A percentile compares a stretch with the other conserved stretches of the same genome.
These are phyloP conservation scores for Acleris cristana DNA, from an alignment of 2,888 invertebrate species.

Conservation along the genomic window DNA sequence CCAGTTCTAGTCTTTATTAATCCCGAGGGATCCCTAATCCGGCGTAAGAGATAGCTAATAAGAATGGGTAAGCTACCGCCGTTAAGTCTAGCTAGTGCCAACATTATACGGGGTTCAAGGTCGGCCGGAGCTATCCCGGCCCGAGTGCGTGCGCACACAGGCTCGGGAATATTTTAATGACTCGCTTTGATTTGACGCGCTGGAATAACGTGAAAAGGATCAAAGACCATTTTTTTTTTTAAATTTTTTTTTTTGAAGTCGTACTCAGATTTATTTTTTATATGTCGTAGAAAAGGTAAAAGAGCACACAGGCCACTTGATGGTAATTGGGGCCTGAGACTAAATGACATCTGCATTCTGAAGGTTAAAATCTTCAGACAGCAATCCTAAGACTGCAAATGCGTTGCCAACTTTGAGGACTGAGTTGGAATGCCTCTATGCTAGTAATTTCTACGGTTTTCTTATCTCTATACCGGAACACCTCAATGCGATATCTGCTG, in stretches of 20 bases:
- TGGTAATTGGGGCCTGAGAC: too few species aligned
- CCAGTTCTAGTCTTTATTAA: not conserved
- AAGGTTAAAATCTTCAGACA: too few species aligned
- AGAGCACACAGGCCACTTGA: too few species aligned
- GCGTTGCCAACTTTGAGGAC: too few species aligned
- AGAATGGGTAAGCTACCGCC: slow-evolving; percentile 47
- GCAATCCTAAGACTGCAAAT: too few species aligned
- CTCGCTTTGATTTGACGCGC: not conserved
- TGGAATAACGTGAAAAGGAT: not conserved
- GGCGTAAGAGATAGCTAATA: slow-evolving; percentile 37
- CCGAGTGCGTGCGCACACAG: slow-evolving; percentile 10
- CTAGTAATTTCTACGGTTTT: too few species aligned
- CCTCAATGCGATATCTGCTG: too few species aligned
- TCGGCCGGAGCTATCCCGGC: slow-evolving; percentile 45
- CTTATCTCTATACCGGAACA: too few species aligned
- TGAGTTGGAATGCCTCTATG: too few species aligned
- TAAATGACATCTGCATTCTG: too few species aligned
- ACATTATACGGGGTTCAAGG: slow-evolving; percentile 59
- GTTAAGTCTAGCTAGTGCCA: slow-evolving; percentile 52
- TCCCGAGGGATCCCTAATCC: slow-evolving; percentile 23
- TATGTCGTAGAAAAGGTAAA: too few species aligned
- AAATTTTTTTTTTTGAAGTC: not conserved
- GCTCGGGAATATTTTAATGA: slow-evolving; percentile 13
- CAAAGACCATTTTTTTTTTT: not conserved
- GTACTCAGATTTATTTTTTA: too few species aligned